phyloP scores from a whole-genome alignment of 2,888 invertebrate genomes.

The Papilio protenor region DNA sequence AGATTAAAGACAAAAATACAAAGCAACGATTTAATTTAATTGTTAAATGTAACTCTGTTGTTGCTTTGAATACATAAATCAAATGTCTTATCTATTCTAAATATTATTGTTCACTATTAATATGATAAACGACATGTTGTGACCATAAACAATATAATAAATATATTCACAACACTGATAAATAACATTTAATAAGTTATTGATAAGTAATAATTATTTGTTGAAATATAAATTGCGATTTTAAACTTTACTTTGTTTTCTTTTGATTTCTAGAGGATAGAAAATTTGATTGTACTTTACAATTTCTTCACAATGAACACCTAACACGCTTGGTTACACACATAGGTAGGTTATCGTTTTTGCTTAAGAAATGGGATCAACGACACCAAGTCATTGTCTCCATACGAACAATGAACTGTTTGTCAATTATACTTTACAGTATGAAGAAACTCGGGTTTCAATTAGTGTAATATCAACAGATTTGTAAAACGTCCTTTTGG shows the following conservation, averaged over 20 bases:
- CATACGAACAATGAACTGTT: constrained; percentile 31
- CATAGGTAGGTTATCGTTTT: constrained; percentile 20
- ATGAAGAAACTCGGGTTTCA: constrained; percentile 5
- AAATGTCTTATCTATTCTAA: background rate
- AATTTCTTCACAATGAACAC: background rate
- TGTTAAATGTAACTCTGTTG: background rate
- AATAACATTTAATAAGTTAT: background rate
- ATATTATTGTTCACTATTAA: background rate
- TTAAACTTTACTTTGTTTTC: background rate
- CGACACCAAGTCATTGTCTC: constrained; percentile 35
- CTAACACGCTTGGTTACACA: constrained; percentile 6
- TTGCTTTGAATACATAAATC: background rate
- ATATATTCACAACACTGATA: background rate
- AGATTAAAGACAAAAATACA: too few relatives aligned
- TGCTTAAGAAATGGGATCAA: constrained; percentile 29
- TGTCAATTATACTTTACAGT: constrained; percentile 26
- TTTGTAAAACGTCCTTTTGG: background rate
- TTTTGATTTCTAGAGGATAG: background rate
- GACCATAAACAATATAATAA: background rate
- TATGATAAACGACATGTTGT: background rate
- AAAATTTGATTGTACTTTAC: background rate
- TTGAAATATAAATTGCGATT: background rate
- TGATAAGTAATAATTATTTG: background rate
- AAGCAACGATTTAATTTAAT: background rate
- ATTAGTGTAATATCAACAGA: constrained; percentile 3